Percentiles rank a stretch among this genome's conserved stretches.
Conservation (phyloP, 2,888 invertebrate species). For the Nyleta sp. region DNA sequence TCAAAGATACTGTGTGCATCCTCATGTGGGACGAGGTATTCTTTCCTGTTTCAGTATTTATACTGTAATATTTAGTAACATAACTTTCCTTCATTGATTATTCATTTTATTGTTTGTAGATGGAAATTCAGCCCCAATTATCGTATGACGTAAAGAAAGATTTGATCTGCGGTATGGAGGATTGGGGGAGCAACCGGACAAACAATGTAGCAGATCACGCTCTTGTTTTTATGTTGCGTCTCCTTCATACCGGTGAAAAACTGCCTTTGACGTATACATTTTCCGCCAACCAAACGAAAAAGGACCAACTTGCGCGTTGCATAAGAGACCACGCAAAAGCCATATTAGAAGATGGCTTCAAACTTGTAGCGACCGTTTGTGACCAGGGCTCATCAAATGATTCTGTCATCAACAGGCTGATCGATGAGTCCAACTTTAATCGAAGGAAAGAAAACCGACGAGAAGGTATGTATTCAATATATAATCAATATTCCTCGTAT, state of each 20-base stretch:
- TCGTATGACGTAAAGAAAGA: background rate
- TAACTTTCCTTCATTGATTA: no score
- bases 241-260: background rate
- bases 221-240: constrained; percentile 18
- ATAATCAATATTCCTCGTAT: no score
- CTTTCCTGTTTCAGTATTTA: constrained; percentile 19
- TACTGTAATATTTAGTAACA: constrained; percentile 11
- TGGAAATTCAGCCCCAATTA: background rate
- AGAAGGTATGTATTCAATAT: background rate
- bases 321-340: constrained; percentile 1
- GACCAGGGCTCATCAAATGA: constrained; percentile 1
- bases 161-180: constrained; percentile 19
- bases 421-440: background rate
- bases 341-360: background rate
- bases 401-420: background rate
- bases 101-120: no score
- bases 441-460: background rate
- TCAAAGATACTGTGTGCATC: background rate
- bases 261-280: constrained; percentile 1
- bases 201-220: constrained; percentile 20
- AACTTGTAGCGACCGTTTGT: constrained; percentile 4
- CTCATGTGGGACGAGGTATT: constrained; percentile 36
- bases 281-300: background rate
- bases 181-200: constrained; percentile 31
- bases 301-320: background rate